These are phyloP conservation scores for Teinopalpus imperialis DNA, from an alignment of 2,888 invertebrate genomes.

Conservation along the genomic window DNA sequence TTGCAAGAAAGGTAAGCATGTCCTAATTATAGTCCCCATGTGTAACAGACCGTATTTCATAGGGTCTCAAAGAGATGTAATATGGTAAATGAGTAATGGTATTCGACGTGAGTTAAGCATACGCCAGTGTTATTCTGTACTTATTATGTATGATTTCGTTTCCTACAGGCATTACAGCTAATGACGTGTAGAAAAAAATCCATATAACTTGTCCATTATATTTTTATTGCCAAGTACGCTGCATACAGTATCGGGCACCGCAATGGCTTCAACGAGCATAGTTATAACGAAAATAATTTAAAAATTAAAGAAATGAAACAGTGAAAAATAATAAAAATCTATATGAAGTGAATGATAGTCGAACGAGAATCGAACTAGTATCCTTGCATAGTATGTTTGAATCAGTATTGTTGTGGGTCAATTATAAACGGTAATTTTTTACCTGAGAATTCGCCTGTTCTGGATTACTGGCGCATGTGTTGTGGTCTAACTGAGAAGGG, in stretches of 20 bases:
- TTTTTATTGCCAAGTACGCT: slow-evolving; percentile 36
- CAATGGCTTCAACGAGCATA: slow-evolving; percentile 65
- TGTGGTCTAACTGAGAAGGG: slow-evolving; percentile 93
- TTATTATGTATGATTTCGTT: slow-evolving; percentile 71
- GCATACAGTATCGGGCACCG: slow-evolving; percentile 48
- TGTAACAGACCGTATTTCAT: slow-evolving; percentile 69
- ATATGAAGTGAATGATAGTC: slow-evolving; percentile 78
- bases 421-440: slow-evolving; percentile 77
- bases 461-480: slow-evolving; percentile 88
- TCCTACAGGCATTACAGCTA: slow-evolving; percentile 70
- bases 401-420: slow-evolving; percentile 76
- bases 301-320: slow-evolving; percentile 57
- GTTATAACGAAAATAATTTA: slow-evolving; percentile 57
- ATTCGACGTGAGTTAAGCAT: slow-evolving; percentile 77
- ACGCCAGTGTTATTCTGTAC: slow-evolving; percentile 75
- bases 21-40: slow-evolving; percentile 53
- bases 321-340: slow-evolving; percentile 59
- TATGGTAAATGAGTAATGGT: slow-evolving; percentile 74
- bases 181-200: slow-evolving; percentile 59
- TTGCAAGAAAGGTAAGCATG: slow-evolving; percentile 1
- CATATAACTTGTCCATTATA: slow-evolving; percentile 33
- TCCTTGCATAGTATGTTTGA: slow-evolving; percentile 77
- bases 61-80: slow-evolving; percentile 66
- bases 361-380: slow-evolving; percentile 72
- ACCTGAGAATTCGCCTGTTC: slow-evolving; percentile 88